phyloP scores from a whole-genome alignment of 2,797 vertebrate species.

The Scarus forsteni region DNA sequence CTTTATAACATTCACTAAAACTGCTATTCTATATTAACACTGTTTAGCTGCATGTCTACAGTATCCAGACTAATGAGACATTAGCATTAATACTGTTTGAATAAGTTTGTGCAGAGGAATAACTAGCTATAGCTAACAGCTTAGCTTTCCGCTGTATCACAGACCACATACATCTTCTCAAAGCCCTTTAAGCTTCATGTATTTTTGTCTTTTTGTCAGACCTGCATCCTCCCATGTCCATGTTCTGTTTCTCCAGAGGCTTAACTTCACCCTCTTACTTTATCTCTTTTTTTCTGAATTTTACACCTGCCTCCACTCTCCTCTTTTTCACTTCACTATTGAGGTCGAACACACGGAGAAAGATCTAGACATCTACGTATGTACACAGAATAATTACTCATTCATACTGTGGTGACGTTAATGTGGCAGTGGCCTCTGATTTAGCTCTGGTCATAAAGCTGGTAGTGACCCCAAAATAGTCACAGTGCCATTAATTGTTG shows the following conservation, averaged over 20 bases:
- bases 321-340: conserved; percentile 58
- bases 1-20: conserved; percentile 25
- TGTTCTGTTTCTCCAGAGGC: conserved; percentile 60
- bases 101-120: conserved; percentile 24
- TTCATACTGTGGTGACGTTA: conserved; percentile 68
- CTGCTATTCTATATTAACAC: conserved; percentile 32
- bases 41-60: conserved; percentile 30
- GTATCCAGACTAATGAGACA: conserved; percentile 28
- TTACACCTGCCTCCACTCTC: conserved; percentile 75
- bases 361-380: conserved; percentile 54
- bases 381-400: conserved; percentile 42
- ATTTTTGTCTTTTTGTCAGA: conserved; percentile 65
- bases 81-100: conserved; percentile 9
- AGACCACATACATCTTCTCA: conserved; percentile 76
- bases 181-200: conserved; percentile 77
- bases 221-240: conserved; percentile 33
- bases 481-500: background rate
- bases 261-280: conserved; percentile 67
- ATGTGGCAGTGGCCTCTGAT: conserved; percentile 34
- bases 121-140: conserved; percentile 48
- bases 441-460: conserved; percentile 1
- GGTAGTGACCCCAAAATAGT: conserved; percentile 17
- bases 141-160: conserved; percentile 73
- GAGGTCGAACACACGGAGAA: conserved; percentile 44
- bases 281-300: conserved; percentile 44